Conservation (phyloP, 2,113 vertebrate species). For the Phylloscopus whistleri region DNA sequence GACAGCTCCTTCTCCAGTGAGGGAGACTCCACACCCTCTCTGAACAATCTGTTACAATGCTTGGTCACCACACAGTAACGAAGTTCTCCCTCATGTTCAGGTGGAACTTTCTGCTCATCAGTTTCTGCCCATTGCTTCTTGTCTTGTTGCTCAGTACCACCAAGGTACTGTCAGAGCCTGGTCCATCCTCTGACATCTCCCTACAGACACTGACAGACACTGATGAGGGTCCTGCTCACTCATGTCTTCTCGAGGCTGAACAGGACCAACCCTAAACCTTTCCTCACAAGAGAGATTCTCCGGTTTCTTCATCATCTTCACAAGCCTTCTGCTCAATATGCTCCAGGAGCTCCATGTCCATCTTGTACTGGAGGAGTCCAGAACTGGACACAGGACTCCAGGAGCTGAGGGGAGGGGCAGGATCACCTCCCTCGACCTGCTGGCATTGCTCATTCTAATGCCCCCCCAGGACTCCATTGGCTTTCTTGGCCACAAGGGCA, state of each 20-base stretch:
- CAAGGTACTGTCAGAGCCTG: accelerated
- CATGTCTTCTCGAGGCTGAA: background rate
- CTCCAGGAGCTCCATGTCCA: background rate
- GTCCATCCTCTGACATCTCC: background rate
- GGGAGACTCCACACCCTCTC: background rate
- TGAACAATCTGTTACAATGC: background rate
- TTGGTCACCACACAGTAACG: background rate
- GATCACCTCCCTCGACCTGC: background rate
- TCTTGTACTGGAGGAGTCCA: background rate
- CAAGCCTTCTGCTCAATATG: background rate
- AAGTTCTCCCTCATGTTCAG: background rate
- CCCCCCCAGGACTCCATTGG: too few relatives aligned
- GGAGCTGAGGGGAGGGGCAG: background rate
- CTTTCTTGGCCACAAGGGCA: background rate
- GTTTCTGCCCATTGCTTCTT: background rate
- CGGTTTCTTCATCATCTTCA: background rate
- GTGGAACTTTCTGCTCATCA: background rate
- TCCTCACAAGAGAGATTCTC: background rate
- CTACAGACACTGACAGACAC: background rate
- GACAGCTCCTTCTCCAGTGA: background rate
- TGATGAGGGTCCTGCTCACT: background rate
- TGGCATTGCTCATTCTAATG: background rate
- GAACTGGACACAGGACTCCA: background rate
- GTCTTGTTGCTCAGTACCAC: background rate
- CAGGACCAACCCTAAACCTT: background rate